These are phyloP conservation scores for Heterodera schachtii DNA, from an alignment of 1,140 invertebrate species.

Conservation along the genomic window DNA sequence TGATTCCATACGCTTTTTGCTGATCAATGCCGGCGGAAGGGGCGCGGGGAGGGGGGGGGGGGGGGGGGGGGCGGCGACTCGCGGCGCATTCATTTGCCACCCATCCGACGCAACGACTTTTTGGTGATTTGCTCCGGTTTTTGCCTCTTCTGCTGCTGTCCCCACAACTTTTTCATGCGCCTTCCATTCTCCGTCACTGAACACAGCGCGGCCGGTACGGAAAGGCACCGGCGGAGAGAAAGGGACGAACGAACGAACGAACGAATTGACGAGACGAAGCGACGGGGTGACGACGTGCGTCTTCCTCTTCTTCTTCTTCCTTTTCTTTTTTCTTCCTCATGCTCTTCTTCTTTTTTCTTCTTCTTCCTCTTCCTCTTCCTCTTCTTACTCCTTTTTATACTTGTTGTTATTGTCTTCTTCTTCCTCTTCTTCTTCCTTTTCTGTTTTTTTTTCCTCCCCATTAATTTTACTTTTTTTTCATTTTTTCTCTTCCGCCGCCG, in stretches of 20 bases:
- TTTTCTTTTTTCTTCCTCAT: not conserved
- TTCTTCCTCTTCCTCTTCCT: not conserved
- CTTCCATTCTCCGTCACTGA: not conserved
- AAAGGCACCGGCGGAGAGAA: not conserved
- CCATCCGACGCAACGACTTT: too few relatives aligned
- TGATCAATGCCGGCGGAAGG: not conserved
- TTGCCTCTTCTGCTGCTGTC: not conserved
- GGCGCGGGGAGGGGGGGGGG: not conserved
- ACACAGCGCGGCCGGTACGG: not conserved
- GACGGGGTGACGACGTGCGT: too few relatives aligned
- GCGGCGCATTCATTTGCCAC: too few relatives aligned
- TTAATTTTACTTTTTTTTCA: too few relatives aligned
- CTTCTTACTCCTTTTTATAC: too few relatives aligned
- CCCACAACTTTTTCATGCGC: not conserved
- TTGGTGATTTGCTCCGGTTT: not conserved
- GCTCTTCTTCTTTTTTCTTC: not conserved
- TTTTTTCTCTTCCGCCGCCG: not conserved
- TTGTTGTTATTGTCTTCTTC: too few relatives aligned
- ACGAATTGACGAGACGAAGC: not conserved
- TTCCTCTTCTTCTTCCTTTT: not conserved
- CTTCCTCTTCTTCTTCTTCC: too few relatives aligned
- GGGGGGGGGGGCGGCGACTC: too few relatives aligned
- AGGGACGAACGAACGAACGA: not conserved
- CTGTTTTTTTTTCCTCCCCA: too few relatives aligned
- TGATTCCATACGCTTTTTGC: not conserved